phyloP scores from a whole-genome alignment of 2,797 vertebrate genomes.

The Smutsia temminckii region DNA sequence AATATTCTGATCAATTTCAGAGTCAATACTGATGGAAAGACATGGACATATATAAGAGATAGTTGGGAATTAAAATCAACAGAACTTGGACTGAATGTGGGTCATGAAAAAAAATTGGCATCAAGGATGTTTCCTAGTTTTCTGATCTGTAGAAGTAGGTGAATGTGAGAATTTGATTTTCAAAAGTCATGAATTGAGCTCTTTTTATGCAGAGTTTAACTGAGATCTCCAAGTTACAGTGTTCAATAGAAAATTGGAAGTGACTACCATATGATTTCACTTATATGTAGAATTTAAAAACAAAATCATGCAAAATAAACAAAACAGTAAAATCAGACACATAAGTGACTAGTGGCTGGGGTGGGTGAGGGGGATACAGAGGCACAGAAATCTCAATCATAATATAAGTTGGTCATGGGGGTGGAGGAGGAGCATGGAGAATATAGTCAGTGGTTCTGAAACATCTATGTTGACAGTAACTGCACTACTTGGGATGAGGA shows the following conservation, averaged over 20 bases:
- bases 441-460: too few species aligned
- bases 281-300: too few species aligned
- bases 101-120: not conserved
- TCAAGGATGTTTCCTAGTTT: not conserved
- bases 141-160: not conserved
- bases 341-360: too few species aligned
- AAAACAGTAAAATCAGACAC: too few species aligned
- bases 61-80: not conserved
- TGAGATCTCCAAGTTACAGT: not conserved
- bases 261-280: too few species aligned
- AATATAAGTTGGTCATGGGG: too few species aligned
- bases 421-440: too few species aligned
- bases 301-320: too few species aligned
- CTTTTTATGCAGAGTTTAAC: not conserved
- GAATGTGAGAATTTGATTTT: not conserved
- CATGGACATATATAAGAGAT: not conserved
- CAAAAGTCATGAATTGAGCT: not conserved
- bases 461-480: too few species aligned
- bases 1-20: not conserved
- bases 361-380: too few species aligned
- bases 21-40: not conserved
- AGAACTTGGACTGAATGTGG: not conserved
- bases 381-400: too few species aligned
- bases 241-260: not conserved
- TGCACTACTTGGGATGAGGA: too few species aligned